These are phyloP conservation scores for Stenoptilia bipunctidactyla DNA, from an alignment of 2,888 invertebrate species.

Conservation along the genomic window DNA sequence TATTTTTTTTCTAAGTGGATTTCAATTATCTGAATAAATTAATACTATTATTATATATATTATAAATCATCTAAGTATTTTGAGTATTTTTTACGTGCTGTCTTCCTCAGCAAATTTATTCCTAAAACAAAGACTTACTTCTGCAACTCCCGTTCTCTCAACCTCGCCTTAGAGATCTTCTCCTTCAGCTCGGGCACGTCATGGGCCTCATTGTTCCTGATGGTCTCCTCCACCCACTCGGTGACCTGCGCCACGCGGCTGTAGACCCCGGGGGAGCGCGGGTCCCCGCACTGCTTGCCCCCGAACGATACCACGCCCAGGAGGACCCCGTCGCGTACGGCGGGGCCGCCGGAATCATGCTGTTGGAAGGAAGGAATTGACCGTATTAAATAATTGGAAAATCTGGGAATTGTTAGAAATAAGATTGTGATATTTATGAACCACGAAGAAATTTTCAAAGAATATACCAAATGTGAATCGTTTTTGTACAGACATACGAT, in stretches of 20 bases:
- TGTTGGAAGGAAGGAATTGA: too few relatives aligned
- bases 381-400: too few relatives aligned
- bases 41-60: too few relatives aligned
- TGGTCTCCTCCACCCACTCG: slow-evolving; percentile 45
- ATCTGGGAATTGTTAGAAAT: too few relatives aligned
- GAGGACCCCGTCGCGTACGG: slow-evolving; percentile 51
- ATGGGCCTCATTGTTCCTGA: slow-evolving; percentile 38
- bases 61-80: too few relatives aligned
- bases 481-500: too few relatives aligned
- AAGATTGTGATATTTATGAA: too few relatives aligned
- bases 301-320: slow-evolving; percentile 57
- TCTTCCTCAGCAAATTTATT: neutral
- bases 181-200: slow-evolving; percentile 32
- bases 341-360: slow-evolving; percentile 61
- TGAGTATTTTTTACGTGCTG: too few relatives aligned
- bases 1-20: too few relatives aligned
- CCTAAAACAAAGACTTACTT: slow-evolving; percentile 30
- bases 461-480: too few relatives aligned
- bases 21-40: too few relatives aligned
- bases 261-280: slow-evolving; percentile 56
- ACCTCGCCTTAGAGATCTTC: slow-evolving; percentile 45
- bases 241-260: slow-evolving; percentile 46
- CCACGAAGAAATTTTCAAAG: too few relatives aligned
- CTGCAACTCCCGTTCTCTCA: slow-evolving; percentile 40
- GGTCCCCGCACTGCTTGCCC: slow-evolving; percentile 58